Base-by-base conservation (phyloP, 2,797 vertebrate genomes). In the Cirrhinus mrigala region DNA sequence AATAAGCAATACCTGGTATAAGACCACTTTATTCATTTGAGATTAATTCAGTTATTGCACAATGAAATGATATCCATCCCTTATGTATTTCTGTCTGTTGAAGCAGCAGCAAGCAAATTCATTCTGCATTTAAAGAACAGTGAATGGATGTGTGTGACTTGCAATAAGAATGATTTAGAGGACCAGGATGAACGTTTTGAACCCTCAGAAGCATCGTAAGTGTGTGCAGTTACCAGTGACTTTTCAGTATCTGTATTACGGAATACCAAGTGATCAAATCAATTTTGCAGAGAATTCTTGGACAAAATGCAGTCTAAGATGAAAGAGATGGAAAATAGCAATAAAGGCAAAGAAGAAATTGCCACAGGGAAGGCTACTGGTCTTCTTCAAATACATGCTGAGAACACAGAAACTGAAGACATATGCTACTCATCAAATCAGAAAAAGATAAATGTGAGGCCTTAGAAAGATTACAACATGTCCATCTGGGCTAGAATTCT, bases 321-420 rank as follows among this genome's bases (percentile, higher is more conserved):
- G 71, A 2, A 60, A 2, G 0, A 0, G 12, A 56, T 92, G 87
- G 78, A 68, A 18, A 18, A 37, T 44, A 44, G 2, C 44, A 44
- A 44, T 10, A 1, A 9, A 68, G 74, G 0, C 46, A 79, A 4
- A 0, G 84, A 52, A 24, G 0, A 5, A 18, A 8, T 92, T 60
- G 7, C 1, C 20, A 20, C 64, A 0, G 91, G 88, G 2, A 0
- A 66, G 0, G 37, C 88, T 1, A 89, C 24, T 64, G 92, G 92
- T 7, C 0, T 89, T 75, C 70, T 91, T 7, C 3, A 3, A 4
- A 89, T 86, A 74, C 87, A 92, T 1, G 1, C 54, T 0, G 6
- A 2, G 0, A 0, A 22, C 20, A 24, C 18, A 4, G 44, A 44
- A 44, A 20, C 90, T 6, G 0, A 54, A 54, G 52, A 54, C 6